Conservation (phyloP, 2,113 vertebrate species). For the Condylura cristata region DNA sequence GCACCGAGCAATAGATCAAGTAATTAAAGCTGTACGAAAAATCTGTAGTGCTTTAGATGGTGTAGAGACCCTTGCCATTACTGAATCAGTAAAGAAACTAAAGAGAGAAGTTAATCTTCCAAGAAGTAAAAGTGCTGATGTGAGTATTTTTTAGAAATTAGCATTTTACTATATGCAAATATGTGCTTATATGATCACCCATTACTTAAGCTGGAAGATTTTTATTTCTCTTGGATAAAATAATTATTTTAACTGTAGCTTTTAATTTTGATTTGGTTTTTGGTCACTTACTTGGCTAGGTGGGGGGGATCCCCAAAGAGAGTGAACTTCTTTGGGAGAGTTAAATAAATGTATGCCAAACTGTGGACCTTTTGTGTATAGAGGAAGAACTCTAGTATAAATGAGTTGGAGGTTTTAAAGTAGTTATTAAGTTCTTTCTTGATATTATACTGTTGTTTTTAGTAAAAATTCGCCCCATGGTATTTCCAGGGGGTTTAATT, state of each 20-base stretch:
- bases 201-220: neutral
- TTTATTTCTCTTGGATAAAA: neutral
- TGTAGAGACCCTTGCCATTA: constrained; percentile 93
- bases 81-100: constrained; percentile 92
- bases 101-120: constrained; percentile 93
- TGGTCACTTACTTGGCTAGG: neutral
- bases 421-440: neutral
- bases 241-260: constrained; percentile 10
- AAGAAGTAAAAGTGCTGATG: constrained; percentile 90
- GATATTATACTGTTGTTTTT: constrained; percentile 8
- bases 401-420: neutral
- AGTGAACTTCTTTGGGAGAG: neutral
- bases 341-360: neutral
- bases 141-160: constrained; percentile 78
- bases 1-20: constrained; percentile 92
- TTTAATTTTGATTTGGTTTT: constrained; percentile 32
- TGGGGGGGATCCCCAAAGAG: constrained; percentile 19
- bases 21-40: constrained; percentile 94
- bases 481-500: constrained; percentile 3
- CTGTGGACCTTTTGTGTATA: neutral
- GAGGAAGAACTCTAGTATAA: neutral
- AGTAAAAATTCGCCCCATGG: neutral
- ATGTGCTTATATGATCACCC: neutral
- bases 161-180: neutral
- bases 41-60: constrained; percentile 94